These are phyloP conservation scores for Hormiphora californensis DNA, from an alignment of 37 sponge, comb jelly and placozoan genomes.

Conservation along the genomic window DNA sequence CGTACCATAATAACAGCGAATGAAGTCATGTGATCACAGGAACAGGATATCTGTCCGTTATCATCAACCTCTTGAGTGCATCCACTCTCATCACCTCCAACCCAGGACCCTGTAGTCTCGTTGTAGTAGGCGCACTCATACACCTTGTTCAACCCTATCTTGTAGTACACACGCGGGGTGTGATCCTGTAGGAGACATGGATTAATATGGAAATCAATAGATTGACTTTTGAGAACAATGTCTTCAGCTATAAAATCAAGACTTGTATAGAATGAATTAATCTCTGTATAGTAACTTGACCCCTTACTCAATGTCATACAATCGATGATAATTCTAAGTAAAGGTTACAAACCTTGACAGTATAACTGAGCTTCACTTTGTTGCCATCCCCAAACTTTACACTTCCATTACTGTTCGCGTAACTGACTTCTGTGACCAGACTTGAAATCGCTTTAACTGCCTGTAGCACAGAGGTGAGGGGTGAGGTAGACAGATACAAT, in stretches of 20 bases:
- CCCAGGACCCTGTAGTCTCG: background rate
- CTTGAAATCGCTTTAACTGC: no score
- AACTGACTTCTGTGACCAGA: conserved; percentile 32
- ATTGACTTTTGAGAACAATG: no score
- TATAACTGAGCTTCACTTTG: background rate
- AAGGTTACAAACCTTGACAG: conserved; percentile 10
- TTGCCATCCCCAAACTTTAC: background rate
- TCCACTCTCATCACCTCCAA: background rate
- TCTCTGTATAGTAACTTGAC: no score
- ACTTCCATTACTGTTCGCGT: background rate
- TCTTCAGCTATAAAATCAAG: no score
- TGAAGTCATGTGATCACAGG: conserved; percentile 30
- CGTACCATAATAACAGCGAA: conserved; percentile 41
- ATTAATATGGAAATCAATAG: no score
- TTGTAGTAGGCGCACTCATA: conserved; percentile 41
- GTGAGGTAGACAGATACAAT: no score
- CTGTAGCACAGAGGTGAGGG: no score
- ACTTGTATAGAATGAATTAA: no score
- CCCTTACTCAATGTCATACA: no score
- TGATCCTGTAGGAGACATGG: conserved; percentile 15
- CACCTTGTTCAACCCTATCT: background rate
- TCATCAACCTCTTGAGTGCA: background rate
- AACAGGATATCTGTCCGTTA: conserved; percentile 5
- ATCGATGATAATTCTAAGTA: no score
- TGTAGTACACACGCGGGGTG: background rate